Conservation (phyloP, 2,113 vertebrate genomes). For the Scortum barcoo region DNA sequence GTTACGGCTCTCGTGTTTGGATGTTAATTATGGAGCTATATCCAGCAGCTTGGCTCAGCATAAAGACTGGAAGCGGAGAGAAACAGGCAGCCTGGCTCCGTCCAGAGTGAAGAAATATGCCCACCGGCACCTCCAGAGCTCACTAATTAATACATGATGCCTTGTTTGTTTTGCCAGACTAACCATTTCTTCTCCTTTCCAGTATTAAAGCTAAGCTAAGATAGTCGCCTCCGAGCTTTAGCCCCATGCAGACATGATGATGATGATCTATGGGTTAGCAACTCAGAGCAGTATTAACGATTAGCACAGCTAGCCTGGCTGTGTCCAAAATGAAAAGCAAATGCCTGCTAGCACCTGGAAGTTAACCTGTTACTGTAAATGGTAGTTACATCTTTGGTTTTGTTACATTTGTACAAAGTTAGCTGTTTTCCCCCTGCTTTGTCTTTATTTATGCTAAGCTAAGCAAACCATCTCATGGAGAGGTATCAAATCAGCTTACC, state of each 20-base stretch:
- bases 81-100: constrained; percentile 7
- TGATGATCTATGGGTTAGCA: too few species aligned
- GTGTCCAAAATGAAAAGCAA: neutral
- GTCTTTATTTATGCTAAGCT: neutral
- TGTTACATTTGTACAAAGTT: neutral
- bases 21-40: neutral
- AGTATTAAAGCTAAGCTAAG: constrained; percentile 12
- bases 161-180: constrained; percentile 27
- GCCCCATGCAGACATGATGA: neutral
- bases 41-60: constrained; percentile 16
- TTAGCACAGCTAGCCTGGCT: neutral
- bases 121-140: neutral
- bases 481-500: neutral
- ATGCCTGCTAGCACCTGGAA: neutral
- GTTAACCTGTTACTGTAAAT: neutral
- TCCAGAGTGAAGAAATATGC: constrained; percentile 7
- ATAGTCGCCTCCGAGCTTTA: neutral
- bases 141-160: constrained; percentile 6
- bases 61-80: neutral
- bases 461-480: neutral
- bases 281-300: neutral
- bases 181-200: neutral
- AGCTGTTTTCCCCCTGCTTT: neutral
- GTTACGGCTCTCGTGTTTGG: constrained; percentile 11
- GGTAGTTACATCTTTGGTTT: neutral